These are phyloP conservation scores for Clarias macrocephalus DNA, from an alignment of 2,113 vertebrate species.

Conservation along the genomic window DNA sequence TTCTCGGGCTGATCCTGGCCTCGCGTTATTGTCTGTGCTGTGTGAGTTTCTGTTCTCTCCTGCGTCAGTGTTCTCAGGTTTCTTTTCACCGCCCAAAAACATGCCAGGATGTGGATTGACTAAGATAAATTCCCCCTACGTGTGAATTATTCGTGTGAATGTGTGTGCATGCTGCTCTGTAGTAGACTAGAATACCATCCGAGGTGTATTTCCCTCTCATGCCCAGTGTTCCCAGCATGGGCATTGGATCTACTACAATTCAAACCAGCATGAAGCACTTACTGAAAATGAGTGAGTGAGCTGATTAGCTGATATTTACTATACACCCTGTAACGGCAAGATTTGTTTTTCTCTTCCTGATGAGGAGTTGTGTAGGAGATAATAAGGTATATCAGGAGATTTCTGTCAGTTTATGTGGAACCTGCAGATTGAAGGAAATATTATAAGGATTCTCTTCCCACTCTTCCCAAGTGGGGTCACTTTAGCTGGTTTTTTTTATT, in stretches of 20 bases:
- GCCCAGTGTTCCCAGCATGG: neutral
- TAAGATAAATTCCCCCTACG: neutral
- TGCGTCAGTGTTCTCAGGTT: neutral
- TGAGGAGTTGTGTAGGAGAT: neutral
- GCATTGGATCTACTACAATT: neutral
- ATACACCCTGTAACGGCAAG: neutral
- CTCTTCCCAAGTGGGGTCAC: neutral
- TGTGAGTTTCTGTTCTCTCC: neutral
- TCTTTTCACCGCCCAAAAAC: neutral
- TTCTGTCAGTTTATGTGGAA: neutral
- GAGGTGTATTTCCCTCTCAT: neutral
- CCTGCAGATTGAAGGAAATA: too few relatives aligned
- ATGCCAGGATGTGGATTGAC: neutral
- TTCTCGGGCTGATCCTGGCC: neutral
- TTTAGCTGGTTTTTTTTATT: neutral
- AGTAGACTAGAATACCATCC: neutral
- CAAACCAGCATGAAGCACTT: neutral
- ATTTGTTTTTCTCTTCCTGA: neutral
- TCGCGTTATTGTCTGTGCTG: neutral
- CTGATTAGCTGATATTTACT: conserved; percentile 2
- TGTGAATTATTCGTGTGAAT: neutral
- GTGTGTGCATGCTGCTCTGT: neutral
- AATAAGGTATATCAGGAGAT: neutral
- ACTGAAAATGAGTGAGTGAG: neutral
- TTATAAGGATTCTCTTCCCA: too few relatives aligned